Conservation (phyloP, 2,888 invertebrate species). For the Agrotis clavis region DNA sequence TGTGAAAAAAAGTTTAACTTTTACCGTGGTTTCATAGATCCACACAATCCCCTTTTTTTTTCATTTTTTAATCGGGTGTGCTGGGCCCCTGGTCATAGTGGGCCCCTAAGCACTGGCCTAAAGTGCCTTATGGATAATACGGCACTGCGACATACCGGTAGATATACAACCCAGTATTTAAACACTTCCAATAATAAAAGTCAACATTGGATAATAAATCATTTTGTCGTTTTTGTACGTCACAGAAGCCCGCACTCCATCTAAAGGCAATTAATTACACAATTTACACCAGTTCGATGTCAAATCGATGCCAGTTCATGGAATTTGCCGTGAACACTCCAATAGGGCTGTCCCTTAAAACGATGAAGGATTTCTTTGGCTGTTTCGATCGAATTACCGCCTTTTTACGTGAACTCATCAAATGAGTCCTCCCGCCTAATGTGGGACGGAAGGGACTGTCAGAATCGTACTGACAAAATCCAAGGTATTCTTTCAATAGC, state of each 20-base stretch:
- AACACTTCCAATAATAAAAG: slow-evolving; percentile 41
- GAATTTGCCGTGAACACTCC: slow-evolving; percentile 65
- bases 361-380: slow-evolving; percentile 19
- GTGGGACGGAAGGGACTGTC: too few relatives aligned
- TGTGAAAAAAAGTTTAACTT: too few relatives aligned
- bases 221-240: slow-evolving; percentile 67
- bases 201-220: slow-evolving; percentile 55
- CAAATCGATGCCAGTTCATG: slow-evolving; percentile 65
- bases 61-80: too few relatives aligned
- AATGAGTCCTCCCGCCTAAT: too few relatives aligned
- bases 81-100: too few relatives aligned
- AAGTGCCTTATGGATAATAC: too few relatives aligned
- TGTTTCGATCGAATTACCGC: slow-evolving; percentile 31
- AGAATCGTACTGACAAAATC: too few relatives aligned
- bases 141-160: too few relatives aligned
- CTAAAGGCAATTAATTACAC: slow-evolving; percentile 75
- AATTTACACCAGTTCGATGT: slow-evolving; percentile 73
- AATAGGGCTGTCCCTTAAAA: slow-evolving; percentile 56
- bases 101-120: too few relatives aligned
- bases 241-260: slow-evolving; percentile 71
- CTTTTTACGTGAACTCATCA: not conserved
- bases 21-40: too few relatives aligned
- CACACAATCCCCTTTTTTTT: too few relatives aligned
- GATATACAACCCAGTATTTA: not conserved
- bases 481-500: too few relatives aligned